Evolutionary conservation across 2,888 invertebrate genomes (phyloP).

Genomic region (Amiota mariae): DNA sequence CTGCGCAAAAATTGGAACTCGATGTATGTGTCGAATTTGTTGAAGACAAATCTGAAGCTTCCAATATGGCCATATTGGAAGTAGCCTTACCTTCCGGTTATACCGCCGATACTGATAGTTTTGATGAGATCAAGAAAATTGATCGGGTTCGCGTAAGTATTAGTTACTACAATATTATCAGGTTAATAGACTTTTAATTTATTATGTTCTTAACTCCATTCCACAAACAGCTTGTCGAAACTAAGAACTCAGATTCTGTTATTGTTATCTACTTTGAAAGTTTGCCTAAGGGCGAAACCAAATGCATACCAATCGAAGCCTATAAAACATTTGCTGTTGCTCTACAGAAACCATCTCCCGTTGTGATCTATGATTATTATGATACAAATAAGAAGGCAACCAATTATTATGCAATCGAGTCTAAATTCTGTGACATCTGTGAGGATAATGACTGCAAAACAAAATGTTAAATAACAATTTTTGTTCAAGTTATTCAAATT

Average conservation of each 20-base stretch:
- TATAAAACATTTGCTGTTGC: conserved; percentile 88
- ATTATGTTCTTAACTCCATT: neutral
- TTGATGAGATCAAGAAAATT: conserved; percentile 77
- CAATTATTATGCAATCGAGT: conserved; percentile 61
- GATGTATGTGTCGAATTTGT: conserved; percentile 85
- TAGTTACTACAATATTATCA: too few relatives aligned
- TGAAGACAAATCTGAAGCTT: conserved; percentile 74
- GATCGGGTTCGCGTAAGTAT: conserved; percentile 71
- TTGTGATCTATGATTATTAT: conserved; percentile 91
- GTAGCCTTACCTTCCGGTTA: conserved; percentile 93
- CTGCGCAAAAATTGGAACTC: conserved; percentile 85
- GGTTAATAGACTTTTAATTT: neutral
- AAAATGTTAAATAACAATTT: conserved; percentile 11
- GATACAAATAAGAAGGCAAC: conserved; percentile 79
- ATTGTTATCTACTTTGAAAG: conserved; percentile 84
- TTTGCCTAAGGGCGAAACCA: conserved; percentile 77
- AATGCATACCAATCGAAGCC: conserved; percentile 88
- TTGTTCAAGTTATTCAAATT: too few relatives aligned
- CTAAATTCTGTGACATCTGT: conserved; percentile 84
- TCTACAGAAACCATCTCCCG: conserved; percentile 88
- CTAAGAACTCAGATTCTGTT: conserved; percentile 78
- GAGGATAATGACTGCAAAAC: conserved; percentile 1
- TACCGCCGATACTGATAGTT: conserved; percentile 83
- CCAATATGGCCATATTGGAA: conserved; percentile 94
- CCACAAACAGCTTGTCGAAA: conserved; percentile 79